Evolutionary conservation across 2,797 vertebrate genomes (phyloP).

Genomic region (Gorsachius magnificus): DNA sequence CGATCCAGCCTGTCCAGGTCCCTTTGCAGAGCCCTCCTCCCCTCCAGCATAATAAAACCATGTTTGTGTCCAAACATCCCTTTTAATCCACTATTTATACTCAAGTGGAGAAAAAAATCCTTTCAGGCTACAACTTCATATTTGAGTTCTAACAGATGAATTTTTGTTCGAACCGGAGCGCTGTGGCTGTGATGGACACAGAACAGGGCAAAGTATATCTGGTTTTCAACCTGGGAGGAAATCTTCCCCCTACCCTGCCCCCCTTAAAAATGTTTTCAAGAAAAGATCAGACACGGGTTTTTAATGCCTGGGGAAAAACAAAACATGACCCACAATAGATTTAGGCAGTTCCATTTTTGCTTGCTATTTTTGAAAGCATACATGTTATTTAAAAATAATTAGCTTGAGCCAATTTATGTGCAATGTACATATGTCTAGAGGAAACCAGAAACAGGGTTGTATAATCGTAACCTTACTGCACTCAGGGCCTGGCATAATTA

Average conservation of each 20-base stretch:
- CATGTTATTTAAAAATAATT: constrained; percentile 63
- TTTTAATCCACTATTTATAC: neutral
- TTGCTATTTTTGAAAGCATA: constrained; percentile 58
- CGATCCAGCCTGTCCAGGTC: no score
- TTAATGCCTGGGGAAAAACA: constrained; percentile 53
- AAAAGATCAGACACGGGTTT: constrained; percentile 42
- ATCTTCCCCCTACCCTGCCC: neutral
- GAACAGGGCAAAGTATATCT: constrained; percentile 42
- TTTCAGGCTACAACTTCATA: neutral
- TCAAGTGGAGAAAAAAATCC: neutral
- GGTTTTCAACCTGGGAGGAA: constrained; percentile 45
- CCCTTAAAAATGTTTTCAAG: constrained; percentile 37
- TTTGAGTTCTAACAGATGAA: constrained; percentile 5
- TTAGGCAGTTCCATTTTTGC: constrained; percentile 52
- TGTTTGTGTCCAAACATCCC: neutral
- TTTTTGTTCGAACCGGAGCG: neutral
- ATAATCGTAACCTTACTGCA: constrained; percentile 50
- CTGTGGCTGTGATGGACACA: constrained; percentile 34
- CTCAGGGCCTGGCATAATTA: constrained; percentile 35
- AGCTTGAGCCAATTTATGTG: constrained; percentile 52
- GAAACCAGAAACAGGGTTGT: constrained; percentile 48
- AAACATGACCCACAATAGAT: constrained; percentile 26
- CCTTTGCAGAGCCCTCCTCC: no score
- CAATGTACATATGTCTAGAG: constrained; percentile 42
- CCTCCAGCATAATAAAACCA: no score